Percentiles rank a stretch among this genome's conserved stretches.
Conservation (phyloP, 2,888 invertebrate species). For the Lobophora halterata region DNA sequence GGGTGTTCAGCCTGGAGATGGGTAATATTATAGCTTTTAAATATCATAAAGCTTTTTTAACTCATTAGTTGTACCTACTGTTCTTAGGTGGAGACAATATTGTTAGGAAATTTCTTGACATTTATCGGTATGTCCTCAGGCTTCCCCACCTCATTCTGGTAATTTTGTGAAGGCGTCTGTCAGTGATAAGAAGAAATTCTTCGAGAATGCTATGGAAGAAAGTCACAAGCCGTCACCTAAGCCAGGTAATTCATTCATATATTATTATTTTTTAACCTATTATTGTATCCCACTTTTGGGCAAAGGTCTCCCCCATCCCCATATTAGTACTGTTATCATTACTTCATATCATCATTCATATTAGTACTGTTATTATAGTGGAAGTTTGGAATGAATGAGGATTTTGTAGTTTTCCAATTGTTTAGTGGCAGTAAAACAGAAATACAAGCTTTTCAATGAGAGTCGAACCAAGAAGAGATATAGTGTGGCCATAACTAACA, state of each 20-base stretch:
- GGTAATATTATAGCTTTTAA: constrained; percentile 68
- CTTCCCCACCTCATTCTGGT: constrained; percentile 86
- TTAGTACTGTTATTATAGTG: too few species aligned
- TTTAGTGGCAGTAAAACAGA: too few species aligned
- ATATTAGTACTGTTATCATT: constrained; percentile 1
- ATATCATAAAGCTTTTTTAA: constrained; percentile 71
- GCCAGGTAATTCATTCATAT: constrained; percentile 80
- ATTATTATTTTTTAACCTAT: constrained; percentile 3
- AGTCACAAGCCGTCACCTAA: constrained; percentile 92
- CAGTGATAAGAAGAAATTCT: constrained; percentile 96
- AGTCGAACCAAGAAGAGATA: too few species aligned
- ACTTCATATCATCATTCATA: too few species aligned
- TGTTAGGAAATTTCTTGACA: constrained; percentile 21
- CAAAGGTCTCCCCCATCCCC: too few species aligned
- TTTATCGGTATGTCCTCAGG: constrained; percentile 50
- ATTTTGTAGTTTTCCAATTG: too few species aligned
- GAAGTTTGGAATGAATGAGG: too few species aligned
- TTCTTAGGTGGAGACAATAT: constrained; percentile 22
- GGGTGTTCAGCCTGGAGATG: constrained; percentile 70
- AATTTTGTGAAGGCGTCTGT: constrained; percentile 91
- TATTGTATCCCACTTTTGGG: too few species aligned
- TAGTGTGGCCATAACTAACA: too few species aligned
- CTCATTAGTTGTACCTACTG: constrained; percentile 47
- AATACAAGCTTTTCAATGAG: too few species aligned
- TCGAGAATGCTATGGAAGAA: constrained; percentile 97